Evolutionary conservation across 2,113 vertebrate species (phyloP), one percentile per base, ranked within the genome.

Genomic region (Perca fluviatilis): DNA sequence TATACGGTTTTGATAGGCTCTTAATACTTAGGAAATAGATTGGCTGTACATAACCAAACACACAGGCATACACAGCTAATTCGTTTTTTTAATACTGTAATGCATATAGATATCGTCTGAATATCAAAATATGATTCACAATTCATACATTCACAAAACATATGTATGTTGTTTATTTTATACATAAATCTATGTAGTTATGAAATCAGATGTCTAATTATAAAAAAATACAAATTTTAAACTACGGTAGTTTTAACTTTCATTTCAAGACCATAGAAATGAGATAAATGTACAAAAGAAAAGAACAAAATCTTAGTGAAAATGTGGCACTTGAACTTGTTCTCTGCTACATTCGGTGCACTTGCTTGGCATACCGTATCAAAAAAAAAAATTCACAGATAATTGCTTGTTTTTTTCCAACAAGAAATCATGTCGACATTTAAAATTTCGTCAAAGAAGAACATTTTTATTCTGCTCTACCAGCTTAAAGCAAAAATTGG

Each of bases 261-360:
- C 36, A 75, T 88, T 85, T 88, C 12, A 53, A 56, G 62, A 86
- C 50, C 25, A 75, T 82, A 90, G 46, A 92, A 89, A 86, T 82
- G 25, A 84, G 57, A 83, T 40, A 54, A 67, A 89, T 77, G 18
- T 83, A 86, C 12, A 85, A 88, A 88, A 85, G 1, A 50, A 84
- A 78, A 33, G 11, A 57, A 15, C n/a, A 33, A 36, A 46, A 63
- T 69, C 36, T 40, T n/a, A 7, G 82, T 81, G 79, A 74, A 86
- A 89, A 88, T 3, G 65, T 91, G 89, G 87, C 88, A 91, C 90
- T 92, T 93, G 54, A 89, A 69, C 50, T 57, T 75, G 49, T 86
- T 65, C 63, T 75, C 64, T 88, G 88, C 91, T 93, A 93, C 92
- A 93, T 91, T 92, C 73, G 36, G 65, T 73, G 67, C 72, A 50